Conservation (phyloP, 1,140 invertebrate species). For the Ladona fulva region DNA sequence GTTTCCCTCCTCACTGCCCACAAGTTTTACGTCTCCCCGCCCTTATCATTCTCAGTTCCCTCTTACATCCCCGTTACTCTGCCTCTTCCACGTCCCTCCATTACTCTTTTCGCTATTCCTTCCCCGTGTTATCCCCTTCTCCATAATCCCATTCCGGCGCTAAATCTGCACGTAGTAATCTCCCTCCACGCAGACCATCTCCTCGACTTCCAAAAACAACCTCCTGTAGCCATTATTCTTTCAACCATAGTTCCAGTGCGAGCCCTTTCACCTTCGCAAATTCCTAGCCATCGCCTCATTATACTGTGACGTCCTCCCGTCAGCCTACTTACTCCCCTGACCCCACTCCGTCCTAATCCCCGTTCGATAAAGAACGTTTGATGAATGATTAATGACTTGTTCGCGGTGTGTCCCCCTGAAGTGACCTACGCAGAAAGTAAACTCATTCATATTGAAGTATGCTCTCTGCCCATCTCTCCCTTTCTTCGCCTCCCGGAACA, state of each 20-base stretch:
- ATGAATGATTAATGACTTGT: not conserved
- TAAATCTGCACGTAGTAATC: not conserved
- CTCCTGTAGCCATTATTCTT: not conserved
- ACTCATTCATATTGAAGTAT: not conserved
- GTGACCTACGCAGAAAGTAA: not conserved
- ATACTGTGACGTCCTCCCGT: not conserved
- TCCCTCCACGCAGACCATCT: not conserved
- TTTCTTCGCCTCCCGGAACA: not conserved
- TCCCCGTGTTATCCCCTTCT: too few species aligned
- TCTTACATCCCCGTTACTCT: not conserved
- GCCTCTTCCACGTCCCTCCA: not conserved
- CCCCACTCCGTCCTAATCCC: not conserved
- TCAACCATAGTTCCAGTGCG: not conserved
- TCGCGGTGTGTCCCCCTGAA: not conserved
- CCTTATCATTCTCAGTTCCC: not conserved
- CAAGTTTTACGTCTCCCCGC: not conserved
- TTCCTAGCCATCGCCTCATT: not conserved
- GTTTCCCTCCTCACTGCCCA: too few species aligned
- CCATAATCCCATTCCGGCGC: not conserved
- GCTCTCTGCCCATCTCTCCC: not conserved
- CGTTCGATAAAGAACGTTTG: slow-evolving; percentile 9
- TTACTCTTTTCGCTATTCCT: not conserved
- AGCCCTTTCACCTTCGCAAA: not conserved
- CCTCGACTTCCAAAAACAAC: not conserved
- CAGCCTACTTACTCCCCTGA: not conserved